Percentiles rank a stretch among this genome's conserved stretches.
These are phyloP conservation scores for Dendrocincla fuliginosa DNA, from an alignment of 2,797 vertebrate genomes.

Conservation along the genomic window DNA sequence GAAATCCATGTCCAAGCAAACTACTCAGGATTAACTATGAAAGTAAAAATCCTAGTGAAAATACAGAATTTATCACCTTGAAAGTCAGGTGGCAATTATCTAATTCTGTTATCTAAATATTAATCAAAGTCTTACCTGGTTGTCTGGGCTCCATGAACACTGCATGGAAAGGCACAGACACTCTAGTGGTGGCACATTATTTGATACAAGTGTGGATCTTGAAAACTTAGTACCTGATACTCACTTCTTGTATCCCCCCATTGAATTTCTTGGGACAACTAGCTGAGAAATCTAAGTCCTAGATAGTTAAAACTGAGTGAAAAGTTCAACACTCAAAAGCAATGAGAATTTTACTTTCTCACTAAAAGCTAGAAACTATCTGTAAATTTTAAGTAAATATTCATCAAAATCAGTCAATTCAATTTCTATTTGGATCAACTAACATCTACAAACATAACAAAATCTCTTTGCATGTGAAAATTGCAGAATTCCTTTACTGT, in stretches of 20 bases:
- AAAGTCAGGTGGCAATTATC: not conserved
- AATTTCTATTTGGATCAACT: not conserved
- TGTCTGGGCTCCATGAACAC: not conserved
- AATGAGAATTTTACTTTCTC: not conserved
- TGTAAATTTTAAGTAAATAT: not conserved
- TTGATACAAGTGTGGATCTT: not conserved
- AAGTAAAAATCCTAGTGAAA: slow-evolving; percentile 49
- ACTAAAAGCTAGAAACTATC: not conserved
- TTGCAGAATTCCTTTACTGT: not conserved
- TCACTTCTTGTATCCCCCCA: not conserved
- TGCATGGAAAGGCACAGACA: not conserved
- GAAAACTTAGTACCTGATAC: not conserved
- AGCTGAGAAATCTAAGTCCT: not conserved
- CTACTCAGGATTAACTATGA: not conserved
- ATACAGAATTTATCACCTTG: not conserved
- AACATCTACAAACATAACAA: not conserved
- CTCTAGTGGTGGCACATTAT: not conserved
- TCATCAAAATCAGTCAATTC: not conserved
- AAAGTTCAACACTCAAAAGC: not conserved
- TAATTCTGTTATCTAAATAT: not conserved
- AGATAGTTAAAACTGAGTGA: not conserved
- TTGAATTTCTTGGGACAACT: not conserved
- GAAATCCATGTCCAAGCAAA: not conserved
- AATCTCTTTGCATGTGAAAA: not conserved
- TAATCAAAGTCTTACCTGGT: not conserved